Percentiles rank a stretch among this genome's conserved stretches.
Evolutionary conservation across 2,888 invertebrate species (phyloP).

Genomic region (Theodoxus fluviatilis): DNA sequence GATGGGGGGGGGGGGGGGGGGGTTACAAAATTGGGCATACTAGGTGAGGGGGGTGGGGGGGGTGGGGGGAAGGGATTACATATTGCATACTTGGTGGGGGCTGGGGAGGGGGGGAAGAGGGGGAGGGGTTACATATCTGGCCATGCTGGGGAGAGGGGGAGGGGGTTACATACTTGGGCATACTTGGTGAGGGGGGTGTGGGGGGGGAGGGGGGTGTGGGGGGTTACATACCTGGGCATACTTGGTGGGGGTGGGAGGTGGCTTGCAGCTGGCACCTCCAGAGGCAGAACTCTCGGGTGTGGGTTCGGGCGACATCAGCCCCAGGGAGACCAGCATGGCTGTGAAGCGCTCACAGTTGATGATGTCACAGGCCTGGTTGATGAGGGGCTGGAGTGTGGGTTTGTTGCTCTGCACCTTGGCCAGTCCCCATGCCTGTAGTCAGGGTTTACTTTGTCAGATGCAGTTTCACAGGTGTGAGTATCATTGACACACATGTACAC

Average conservation of each 20-base stretch:
- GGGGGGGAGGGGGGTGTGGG: too few relatives aligned
- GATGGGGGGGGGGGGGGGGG: too few relatives aligned
- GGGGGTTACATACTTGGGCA: too few relatives aligned
- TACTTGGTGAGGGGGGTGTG: too few relatives aligned
- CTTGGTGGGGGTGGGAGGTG: conserved; percentile 33
- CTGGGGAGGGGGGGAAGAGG: too few relatives aligned
- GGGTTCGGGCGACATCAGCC: conserved; percentile 67
- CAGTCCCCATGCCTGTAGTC: conserved; percentile 62
- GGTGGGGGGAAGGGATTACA: too few relatives aligned
- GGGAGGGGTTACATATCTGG: too few relatives aligned
- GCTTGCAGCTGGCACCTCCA: conserved; percentile 10
- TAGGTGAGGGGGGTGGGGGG: too few relatives aligned
- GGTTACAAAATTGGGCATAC: too few relatives aligned
- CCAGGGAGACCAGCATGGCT: conserved; percentile 70
- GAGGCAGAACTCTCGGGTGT: conserved; percentile 28
- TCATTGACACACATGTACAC: neutral
- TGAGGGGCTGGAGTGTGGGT: conserved; percentile 51
- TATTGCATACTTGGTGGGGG: too few relatives aligned
- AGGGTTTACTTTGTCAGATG: neutral
- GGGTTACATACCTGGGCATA: conserved; percentile 47
- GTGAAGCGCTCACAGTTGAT: conserved; percentile 74
- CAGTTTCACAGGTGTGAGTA: neutral
- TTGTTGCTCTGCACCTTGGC: conserved; percentile 59
- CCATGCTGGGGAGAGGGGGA: too few relatives aligned
- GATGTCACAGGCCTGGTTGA: conserved; percentile 70